Base-by-base conservation (phyloP, 2,797 vertebrate species). In the Distichodus sexfasciatus region DNA sequence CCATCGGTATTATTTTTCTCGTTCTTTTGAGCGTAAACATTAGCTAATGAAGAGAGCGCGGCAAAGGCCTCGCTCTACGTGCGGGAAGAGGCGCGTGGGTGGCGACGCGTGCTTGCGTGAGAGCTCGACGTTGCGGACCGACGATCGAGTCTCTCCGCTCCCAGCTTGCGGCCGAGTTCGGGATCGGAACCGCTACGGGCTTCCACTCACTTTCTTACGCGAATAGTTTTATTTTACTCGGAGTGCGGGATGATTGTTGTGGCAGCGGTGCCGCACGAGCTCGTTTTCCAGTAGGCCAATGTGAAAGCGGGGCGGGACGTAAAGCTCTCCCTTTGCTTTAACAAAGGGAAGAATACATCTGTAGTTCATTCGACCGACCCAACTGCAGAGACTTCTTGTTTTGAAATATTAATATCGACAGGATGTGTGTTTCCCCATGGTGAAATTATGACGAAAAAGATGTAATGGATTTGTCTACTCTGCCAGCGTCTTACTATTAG, bases 161-260 rank as follows among this genome's bases (percentile, higher is more conserved):
- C n/a, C n/a, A n/a, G n/a, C n/a, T n/a, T n/a, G n/a, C n/a, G n/a
- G n/a, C n/a, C n/a, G n/a, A n/a, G n/a, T n/a, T n/a, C n/a, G n/a
- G n/a, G n/a, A n/a, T n/a, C n/a, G n/a, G n/a, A n/a, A n/a, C n/a
- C n/a, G n/a, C n/a, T n/a, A n/a, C n/a, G n/a, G n/a, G n/a, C n/a
- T n/a, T n/a, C n/a, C n/a, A n/a, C n/a, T n/a, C n/a, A n/a, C n/a
- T n/a, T n/a, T n/a, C n/a, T n/a, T n/a, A 53, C 51, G 31, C 17
- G 26, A 53, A 75, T 48, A 73, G 73, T 79, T 81, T 71, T 70
- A 76, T 78, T 76, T 79, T 79, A 76, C 74, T 85, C 86, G 78
- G 72, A n/a, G 78, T 80, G 65, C 72, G 75, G 75, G 72, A 62
- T 91, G 88, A 88, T 89, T 90, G 88, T n/a, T n/a, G n/a, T n/a